Evolutionary conservation across 2,888 invertebrate species (phyloP).

Genomic region (Linnaemya tessellans): DNA sequence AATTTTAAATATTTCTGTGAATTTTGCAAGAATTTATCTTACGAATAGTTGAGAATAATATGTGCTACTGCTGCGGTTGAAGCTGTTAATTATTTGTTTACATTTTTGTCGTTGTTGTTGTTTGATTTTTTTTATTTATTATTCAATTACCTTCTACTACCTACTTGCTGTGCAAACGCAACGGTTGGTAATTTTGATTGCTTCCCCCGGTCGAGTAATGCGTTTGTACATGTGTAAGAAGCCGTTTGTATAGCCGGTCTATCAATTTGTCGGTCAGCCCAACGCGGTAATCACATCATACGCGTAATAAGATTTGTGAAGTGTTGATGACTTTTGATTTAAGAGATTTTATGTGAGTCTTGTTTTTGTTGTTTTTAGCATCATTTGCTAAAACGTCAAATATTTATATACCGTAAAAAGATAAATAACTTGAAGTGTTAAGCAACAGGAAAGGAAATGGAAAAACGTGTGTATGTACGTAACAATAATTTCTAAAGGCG

Average conservation of each 20-base stretch:
- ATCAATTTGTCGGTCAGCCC: constrained; percentile 47
- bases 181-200: constrained; percentile 56
- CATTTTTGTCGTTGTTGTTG: constrained; percentile 58
- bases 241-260: constrained; percentile 42
- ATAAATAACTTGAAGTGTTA: constrained; percentile 26
- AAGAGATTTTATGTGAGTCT: constrained; percentile 52
- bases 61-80: constrained; percentile 50
- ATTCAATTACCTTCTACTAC: constrained; percentile 63
- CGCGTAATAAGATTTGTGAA: constrained; percentile 64
- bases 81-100: constrained; percentile 70
- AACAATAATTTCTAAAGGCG: constrained; percentile 9
- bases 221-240: constrained; percentile 7
- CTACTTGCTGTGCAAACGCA: constrained; percentile 57
- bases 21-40: constrained; percentile 48
- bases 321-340: constrained; percentile 67
- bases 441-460: constrained; percentile 45
- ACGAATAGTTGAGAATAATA: constrained; percentile 37
- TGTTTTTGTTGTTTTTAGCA: constrained; percentile 58
- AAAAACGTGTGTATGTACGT: constrained; percentile 27
- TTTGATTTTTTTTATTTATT: constrained; percentile 40
- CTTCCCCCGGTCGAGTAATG: constrained; percentile 2
- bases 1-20: constrained; percentile 29
- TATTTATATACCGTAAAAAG: constrained; percentile 59
- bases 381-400: constrained; percentile 63
- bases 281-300: constrained; percentile 57